Percentiles rank a stretch among this genome's conserved stretches.
Evolutionary conservation across 2,797 vertebrate genomes (phyloP).

Genomic region (Anguilla megastoma): DNA sequence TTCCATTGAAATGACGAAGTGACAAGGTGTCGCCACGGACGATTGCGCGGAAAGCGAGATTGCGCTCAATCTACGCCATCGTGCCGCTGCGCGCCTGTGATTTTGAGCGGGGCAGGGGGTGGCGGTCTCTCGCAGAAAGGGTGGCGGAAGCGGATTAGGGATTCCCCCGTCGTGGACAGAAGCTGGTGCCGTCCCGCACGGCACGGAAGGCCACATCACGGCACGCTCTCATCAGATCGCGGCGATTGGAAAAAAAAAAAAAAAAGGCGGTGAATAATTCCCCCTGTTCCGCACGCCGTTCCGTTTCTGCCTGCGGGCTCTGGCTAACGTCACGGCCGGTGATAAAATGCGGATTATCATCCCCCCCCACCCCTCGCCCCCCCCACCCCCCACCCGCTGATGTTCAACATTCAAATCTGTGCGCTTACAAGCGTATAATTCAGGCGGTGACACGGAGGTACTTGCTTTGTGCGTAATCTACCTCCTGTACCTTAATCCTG

Average conservation of each 20-base stretch:
- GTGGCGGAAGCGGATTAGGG: neutral
- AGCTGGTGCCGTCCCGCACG: neutral
- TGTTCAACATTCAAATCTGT: neutral
- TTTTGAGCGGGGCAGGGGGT: neutral
- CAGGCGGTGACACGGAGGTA: neutral
- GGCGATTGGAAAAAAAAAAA: neutral
- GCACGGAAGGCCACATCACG: too few species aligned
- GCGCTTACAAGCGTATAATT: neutral
- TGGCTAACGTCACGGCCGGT: neutral
- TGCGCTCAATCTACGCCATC: neutral
- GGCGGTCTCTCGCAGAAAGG: neutral
- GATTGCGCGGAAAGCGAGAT: neutral
- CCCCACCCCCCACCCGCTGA: neutral
- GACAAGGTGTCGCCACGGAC: neutral
- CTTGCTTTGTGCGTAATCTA: neutral
- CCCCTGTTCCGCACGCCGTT: neutral
- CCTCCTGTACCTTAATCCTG: neutral
- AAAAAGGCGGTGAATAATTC: neutral
- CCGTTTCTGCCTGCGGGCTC: neutral
- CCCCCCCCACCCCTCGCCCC: neutral
- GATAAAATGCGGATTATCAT: constrained; percentile 5
- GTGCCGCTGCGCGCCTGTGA: neutral
- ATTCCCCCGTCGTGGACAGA: too few species aligned
- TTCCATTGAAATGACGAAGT: constrained; percentile 29
- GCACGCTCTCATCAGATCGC: neutral